Evolutionary conservation across 64 coral and sea anemone genomes (phyloP), one percentile per base, ranked within the genome.

Genomic region (Anthopleura sola): DNA sequence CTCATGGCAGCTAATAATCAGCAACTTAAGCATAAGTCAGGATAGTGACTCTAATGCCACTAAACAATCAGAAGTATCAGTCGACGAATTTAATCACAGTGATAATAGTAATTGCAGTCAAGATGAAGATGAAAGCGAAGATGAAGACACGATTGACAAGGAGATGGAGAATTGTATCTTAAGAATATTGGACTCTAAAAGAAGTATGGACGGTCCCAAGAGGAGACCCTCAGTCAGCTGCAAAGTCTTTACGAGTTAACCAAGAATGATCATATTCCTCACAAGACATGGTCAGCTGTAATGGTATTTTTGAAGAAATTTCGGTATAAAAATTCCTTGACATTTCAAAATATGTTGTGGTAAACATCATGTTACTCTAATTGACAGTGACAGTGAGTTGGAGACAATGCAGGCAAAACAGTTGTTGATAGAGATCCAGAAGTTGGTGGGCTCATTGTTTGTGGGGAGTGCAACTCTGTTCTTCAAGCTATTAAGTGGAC

Each of bases 401-500:
- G 17, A 55, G 87, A 86, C 24, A 93, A 86, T 75, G 87, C 49
- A 40, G 78, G 62, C 10, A 37, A 88, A 24, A 37, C 74, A 8
- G 36, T 82, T 0, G 86, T 82, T 89, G 87, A 89, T 12, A 85
- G 91, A 68, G 49, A 49, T 36, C 87, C 91, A 82, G 44, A 36
- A 19, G n/a, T 39, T 75, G 87, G 91, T 39, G 91, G 91, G 3
- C 82, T 93, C 17, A 24, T 89, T 31, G 66, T 81, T 49, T 54
- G 36, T 29, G 75, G 38, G 36, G 47, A 49, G 3, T 93, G 89
- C 75, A 60, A 53, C 1, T 36, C 26, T 57, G 91, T 49, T 12
- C 83, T 89, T 64, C 49, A 49, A 40, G 91, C 88, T 37, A 84
- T 95, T 31, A 26, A 44, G 21, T 95, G 93, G 88, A 88, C 85